Base-by-base conservation (phyloP, 2,113 vertebrate genomes). In the Saguinus midas region DNA sequence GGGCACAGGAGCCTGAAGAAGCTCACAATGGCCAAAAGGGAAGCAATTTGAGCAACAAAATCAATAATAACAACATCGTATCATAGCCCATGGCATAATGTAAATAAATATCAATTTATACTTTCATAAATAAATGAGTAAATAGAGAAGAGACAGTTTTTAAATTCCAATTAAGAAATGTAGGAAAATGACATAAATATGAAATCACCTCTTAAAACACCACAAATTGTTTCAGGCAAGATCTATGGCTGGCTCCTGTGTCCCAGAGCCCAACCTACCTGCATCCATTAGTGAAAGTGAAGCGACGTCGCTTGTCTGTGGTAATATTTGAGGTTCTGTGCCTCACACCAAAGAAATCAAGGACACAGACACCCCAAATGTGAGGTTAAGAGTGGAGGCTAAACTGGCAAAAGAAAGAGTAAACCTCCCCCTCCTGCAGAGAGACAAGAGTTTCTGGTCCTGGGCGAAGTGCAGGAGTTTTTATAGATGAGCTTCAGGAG, bases 161-260 rank as follows among this genome's bases (percentile, higher is more conserved):
- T 84, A 57, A 81, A 70, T 64, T 96, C 27, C n/a, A 58, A 78
- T 83, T 58, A 66, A 94, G 76, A 78, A 87, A 83, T 29, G n/a
- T 23, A 13, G 8, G 27, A 17, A 1, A 79, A 80, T 75, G 37
- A 40, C 6, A 40, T 27, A 23, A 80, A 64, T 50, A 73, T 20
- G 55, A 52, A 93, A 40, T 87, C 48, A 83, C 43, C 66, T 78
- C 57, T 84, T 52, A 57, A 75, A 96, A 94, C 37, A 80, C 68
- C 40, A 85, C 10, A 85, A 75, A 40, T 80, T 79, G 45, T 35
- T 80, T 20, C 29, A 85, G 32, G 45, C 20, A 50, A 79, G 29
- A 72, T 32, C 40, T 29, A 3, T 52, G n/a, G 20, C 66, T 55
- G 12, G 45, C 32, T 16, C 8, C 2, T 68, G 35, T 11, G 25